Evolutionary conservation across 2,888 invertebrate species (phyloP).

Genomic region (Fragum sueziense): DNA sequence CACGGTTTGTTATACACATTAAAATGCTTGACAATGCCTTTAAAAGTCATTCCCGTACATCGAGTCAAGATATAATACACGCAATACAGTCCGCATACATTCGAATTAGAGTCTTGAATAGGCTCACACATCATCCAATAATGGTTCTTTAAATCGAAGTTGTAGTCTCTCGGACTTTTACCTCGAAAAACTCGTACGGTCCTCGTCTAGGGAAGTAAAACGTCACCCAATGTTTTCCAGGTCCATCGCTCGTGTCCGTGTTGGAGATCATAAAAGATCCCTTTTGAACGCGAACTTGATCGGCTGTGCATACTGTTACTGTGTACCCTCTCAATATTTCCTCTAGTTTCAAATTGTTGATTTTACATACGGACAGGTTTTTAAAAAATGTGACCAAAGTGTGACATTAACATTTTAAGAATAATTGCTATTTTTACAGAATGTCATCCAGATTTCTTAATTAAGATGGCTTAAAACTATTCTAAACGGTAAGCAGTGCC

Average conservation of each 20-base stretch:
- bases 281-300: conserved; percentile 1
- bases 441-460: too few relatives aligned
- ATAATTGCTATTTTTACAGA: too few relatives aligned
- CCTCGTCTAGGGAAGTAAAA: conserved; percentile 27
- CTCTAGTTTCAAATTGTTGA: conserved; percentile 15
- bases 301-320: conserved; percentile 28
- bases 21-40: conserved; percentile 9
- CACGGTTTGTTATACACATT: conserved; percentile 5
- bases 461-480: too few relatives aligned
- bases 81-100: conserved; percentile 26
- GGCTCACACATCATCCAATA: conserved; percentile 22
- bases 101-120: conserved; percentile 18
- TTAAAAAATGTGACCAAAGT: too few relatives aligned
- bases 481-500: too few relatives aligned
- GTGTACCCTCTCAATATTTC: neutral
- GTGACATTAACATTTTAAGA: too few relatives aligned
- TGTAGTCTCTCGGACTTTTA: conserved; percentile 12
- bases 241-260: neutral
- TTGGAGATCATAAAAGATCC: conserved; percentile 19
- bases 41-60: neutral
- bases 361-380: conserved; percentile 21
- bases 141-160: conserved; percentile 1
- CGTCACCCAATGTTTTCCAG: conserved; percentile 31
- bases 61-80: conserved; percentile 16
- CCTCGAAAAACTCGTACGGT: conserved; percentile 45